Evolutionary conservation across 2,888 invertebrate species (phyloP).

Genomic region (Oligia fasciuncula): DNA sequence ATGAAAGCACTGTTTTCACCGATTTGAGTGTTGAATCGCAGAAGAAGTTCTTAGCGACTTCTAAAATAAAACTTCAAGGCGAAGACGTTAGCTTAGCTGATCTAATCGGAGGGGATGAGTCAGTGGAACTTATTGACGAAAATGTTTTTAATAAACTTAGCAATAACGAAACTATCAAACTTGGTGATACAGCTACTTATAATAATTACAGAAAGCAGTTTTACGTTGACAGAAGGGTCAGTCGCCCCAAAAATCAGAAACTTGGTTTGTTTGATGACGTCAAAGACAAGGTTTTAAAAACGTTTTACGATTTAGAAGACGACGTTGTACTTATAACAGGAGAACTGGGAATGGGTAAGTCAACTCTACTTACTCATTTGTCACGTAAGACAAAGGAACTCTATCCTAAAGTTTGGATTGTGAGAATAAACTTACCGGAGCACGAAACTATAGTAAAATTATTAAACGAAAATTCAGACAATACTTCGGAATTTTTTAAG

Average conservation of each 20-base stretch:
- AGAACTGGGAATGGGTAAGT: constrained; percentile 63
- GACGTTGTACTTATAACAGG: constrained; percentile 46
- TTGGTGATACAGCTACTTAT: constrained; percentile 1
- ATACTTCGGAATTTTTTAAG: neutral
- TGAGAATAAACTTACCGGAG: constrained; percentile 48
- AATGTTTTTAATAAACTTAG: constrained; percentile 31
- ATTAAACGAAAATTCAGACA: neutral
- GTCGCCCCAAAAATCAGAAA: neutral
- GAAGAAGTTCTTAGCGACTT: constrained; percentile 12
- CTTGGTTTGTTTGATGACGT: neutral
- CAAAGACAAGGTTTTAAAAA: constrained; percentile 11
- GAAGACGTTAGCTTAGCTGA: neutral
- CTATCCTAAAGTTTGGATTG: constrained; percentile 50
- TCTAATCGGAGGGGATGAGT: constrained; percentile 27
- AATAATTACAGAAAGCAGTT: neutral
- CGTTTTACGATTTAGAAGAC: constrained; percentile 40
- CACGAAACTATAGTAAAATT: constrained; percentile 12
- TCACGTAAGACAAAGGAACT: constrained; percentile 48
- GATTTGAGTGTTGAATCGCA: constrained; percentile 43
- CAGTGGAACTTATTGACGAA: constrained; percentile 20
- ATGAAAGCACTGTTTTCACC: constrained; percentile 18
- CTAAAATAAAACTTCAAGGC: too few relatives aligned
- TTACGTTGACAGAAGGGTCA: constrained; percentile 35
- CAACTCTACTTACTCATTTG: constrained; percentile 57
- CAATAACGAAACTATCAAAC: constrained; percentile 27